Conservation (phyloP, 2,113 vertebrate species). For the Pipra filicauda region DNA sequence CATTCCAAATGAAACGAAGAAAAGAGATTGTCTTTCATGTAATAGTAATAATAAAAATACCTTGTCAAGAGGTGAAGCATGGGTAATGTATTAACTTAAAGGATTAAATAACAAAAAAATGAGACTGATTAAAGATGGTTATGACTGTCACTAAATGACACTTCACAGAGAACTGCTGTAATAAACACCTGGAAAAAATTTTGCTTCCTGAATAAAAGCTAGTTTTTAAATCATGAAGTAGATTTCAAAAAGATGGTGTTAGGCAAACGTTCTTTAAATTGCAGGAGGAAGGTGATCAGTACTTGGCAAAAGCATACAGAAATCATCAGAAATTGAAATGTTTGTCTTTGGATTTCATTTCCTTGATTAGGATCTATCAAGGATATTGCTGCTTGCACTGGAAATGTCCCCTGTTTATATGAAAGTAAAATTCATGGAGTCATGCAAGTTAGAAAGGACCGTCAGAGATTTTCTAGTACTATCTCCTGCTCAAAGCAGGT, state of each 20-base stretch:
- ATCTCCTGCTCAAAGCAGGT: not conserved
- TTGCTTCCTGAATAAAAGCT: not conserved
- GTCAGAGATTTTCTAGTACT: not conserved
- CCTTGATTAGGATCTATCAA: not conserved
- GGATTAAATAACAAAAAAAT: not conserved
- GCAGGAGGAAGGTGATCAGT: not conserved
- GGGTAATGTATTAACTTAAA: not conserved
- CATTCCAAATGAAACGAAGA: not conserved
- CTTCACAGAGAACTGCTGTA: not conserved
- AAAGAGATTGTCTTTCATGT: not conserved
- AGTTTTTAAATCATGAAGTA: not conserved
- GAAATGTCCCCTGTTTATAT: not conserved
- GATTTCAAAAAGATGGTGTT: not conserved
- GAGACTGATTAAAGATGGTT: not conserved
- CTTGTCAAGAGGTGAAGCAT: not conserved
- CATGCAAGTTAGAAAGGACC: not conserved
- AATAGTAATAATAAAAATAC: not conserved
- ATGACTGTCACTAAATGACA: not conserved
- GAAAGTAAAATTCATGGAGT: not conserved
- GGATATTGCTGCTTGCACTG: not conserved
- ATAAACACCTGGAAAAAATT: not conserved
- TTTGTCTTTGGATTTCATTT: slow-evolving; percentile 16
- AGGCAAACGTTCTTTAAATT: not conserved
- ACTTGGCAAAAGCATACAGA: slow-evolving; percentile 9
- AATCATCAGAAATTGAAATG: not conserved